phyloP scores from a whole-genome alignment of 2,797 vertebrate genomes.

The Rhinogobio ventralis region DNA sequence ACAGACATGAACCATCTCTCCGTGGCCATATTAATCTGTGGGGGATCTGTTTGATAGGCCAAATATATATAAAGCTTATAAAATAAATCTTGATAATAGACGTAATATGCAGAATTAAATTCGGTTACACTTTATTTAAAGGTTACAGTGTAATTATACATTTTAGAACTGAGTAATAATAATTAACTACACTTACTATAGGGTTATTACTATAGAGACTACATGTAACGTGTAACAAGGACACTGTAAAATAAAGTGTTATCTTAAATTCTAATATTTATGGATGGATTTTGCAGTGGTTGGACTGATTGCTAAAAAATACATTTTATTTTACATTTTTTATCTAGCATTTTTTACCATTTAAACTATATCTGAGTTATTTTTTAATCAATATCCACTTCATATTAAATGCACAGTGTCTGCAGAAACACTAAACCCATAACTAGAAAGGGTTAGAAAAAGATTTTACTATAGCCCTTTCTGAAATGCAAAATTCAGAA shows the following conservation, averaged over 20 bases:
- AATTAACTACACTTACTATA: no score
- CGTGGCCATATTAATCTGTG: neutral
- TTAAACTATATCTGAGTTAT: neutral
- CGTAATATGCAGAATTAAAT: neutral
- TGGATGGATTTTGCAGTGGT: neutral
- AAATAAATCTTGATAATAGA: neutral
- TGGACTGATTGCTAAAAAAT: neutral
- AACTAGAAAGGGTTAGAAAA: neutral
- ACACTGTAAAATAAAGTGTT: no score
- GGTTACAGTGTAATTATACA: no score
- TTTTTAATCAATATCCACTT: neutral
- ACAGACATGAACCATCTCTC: neutral
- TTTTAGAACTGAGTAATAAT: no score
- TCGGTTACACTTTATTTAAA: no score
- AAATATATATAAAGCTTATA: neutral
- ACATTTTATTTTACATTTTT: no score
- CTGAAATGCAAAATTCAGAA: neutral
- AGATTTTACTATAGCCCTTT: neutral
- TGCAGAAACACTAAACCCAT: neutral
- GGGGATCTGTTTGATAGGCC: neutral
- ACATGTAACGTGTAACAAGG: no score
- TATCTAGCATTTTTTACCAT: neutral
- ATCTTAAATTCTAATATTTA: no score
- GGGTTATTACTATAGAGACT: no score
- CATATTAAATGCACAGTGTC: neutral